A percentile compares a stretch with the other conserved stretches of the same genome.
phyloP scores from a whole-genome alignment of 2,113 vertebrate genomes.

The Vombatus ursinus region DNA sequence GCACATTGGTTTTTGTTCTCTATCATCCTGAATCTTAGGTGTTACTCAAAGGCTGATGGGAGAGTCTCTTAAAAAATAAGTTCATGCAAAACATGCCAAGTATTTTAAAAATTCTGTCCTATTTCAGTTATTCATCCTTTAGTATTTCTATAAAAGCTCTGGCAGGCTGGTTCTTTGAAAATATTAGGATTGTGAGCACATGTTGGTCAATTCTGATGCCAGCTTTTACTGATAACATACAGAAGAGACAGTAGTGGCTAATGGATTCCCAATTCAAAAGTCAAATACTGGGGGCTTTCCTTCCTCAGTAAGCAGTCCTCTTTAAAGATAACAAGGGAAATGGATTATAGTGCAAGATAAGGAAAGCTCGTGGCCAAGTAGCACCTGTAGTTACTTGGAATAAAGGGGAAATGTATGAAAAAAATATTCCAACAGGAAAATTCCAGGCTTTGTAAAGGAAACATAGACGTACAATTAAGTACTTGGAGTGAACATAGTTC shows the following conservation, averaged over 20 bases:
- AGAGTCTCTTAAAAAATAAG: slow-evolving; percentile 15
- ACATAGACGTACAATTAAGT: slow-evolving; percentile 43
- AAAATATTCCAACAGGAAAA: slow-evolving; percentile 46
- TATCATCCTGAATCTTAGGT: neutral
- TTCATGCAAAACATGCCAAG: slow-evolving; percentile 23
- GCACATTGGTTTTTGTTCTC: slow-evolving; percentile 9
- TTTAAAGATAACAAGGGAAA: slow-evolving; percentile 40
- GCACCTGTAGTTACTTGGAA: slow-evolving; percentile 32
- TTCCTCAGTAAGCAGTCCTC: slow-evolving; percentile 24
- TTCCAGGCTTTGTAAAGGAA: slow-evolving; percentile 35
- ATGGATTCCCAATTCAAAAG: slow-evolving; percentile 22
- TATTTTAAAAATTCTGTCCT: slow-evolving; percentile 15
- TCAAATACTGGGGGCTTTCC: neutral
- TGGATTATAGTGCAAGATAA: slow-evolving; percentile 38
- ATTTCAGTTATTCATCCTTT: slow-evolving; percentile 30
- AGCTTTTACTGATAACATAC: slow-evolving; percentile 3
- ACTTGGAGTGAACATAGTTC: slow-evolving; percentile 12
- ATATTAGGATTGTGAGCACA: neutral
- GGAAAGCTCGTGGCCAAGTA: slow-evolving; percentile 8
- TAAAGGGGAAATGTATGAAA: slow-evolving; percentile 34
- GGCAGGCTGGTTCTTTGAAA: slow-evolving; percentile 24
- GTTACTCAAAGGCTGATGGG: neutral
- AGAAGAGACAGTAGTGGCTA: neutral
- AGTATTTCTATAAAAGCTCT: slow-evolving; percentile 25
- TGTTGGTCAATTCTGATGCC: neutral